Evolutionary conservation across 2,113 vertebrate species (phyloP).

Genomic region (Ceyx margarethae): DNA sequence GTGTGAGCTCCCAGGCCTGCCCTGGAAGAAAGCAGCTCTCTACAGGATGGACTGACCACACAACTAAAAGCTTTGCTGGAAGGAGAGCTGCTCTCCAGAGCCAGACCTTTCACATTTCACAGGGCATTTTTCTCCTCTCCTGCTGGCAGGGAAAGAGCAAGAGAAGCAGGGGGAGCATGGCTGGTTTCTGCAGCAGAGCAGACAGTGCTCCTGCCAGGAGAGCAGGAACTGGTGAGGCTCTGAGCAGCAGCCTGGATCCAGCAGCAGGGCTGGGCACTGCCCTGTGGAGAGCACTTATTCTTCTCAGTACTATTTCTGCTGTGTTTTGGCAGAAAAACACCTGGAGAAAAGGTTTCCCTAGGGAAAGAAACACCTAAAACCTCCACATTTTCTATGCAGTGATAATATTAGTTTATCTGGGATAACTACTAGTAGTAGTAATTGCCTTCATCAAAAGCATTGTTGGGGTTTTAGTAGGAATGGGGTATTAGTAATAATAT

Average conservation of each 20-base stretch:
- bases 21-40: background rate
- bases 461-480: background rate
- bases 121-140: background rate
- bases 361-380: background rate
- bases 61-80: slow-evolving; percentile 56
- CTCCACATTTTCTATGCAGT: background rate
- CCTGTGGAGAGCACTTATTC: no score
- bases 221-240: background rate
- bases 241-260: background rate
- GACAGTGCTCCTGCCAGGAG: background rate
- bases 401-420: background rate
- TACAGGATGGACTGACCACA: background rate
- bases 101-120: background rate
- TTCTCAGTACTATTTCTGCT: background rate
- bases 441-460: background rate
- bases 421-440: background rate
- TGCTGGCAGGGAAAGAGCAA: background rate
- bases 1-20: rapidly evolving
- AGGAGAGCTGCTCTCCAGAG: background rate
- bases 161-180: background rate
- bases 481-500: background rate
- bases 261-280: background rate
- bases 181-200: background rate
- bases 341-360: background rate
- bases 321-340: background rate